These are phyloP conservation scores for Condylura cristata DNA, from an alignment of 2,113 vertebrate genomes.

Conservation along the genomic window DNA sequence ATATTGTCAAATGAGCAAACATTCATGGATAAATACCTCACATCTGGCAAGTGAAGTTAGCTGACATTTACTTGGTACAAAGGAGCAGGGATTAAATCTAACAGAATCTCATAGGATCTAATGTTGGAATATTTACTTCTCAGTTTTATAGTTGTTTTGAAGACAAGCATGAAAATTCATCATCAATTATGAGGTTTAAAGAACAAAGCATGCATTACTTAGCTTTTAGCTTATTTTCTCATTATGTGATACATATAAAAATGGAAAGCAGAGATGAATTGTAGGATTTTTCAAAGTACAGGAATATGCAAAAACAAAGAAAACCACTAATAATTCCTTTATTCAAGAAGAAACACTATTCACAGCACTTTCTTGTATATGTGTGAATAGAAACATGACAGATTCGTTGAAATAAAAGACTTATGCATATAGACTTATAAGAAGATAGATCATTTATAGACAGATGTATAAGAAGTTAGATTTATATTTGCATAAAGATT, in stretches of 20 bases:
- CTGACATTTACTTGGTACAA: conserved; percentile 82
- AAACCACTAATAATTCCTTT: not conserved
- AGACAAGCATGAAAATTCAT: conserved; percentile 2
- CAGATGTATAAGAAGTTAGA: not conserved
- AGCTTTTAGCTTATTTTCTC: not conserved
- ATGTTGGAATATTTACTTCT: conserved; percentile 8
- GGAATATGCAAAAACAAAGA: not conserved
- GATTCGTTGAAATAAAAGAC: not conserved
- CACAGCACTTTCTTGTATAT: not conserved
- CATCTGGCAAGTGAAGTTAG: conserved; percentile 81
- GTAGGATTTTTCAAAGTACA: not conserved
- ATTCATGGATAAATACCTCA: conserved; percentile 76
- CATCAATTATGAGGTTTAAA: not conserved
- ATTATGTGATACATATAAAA: not conserved
- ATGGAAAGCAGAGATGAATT: not conserved
- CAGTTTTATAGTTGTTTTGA: conserved; percentile 33
- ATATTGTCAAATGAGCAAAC: conserved; percentile 78
- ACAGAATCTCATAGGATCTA: conserved; percentile 62
- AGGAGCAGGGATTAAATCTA: conserved; percentile 71
- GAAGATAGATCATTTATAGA: too few species aligned
- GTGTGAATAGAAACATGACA: not conserved
- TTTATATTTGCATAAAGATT: not conserved
- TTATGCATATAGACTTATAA: not conserved
- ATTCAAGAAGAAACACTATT: not conserved
- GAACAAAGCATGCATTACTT: not conserved